These are phyloP conservation scores for Polydrusus cervinus DNA, from an alignment of 2,888 invertebrate genomes.

Conservation along the genomic window DNA sequence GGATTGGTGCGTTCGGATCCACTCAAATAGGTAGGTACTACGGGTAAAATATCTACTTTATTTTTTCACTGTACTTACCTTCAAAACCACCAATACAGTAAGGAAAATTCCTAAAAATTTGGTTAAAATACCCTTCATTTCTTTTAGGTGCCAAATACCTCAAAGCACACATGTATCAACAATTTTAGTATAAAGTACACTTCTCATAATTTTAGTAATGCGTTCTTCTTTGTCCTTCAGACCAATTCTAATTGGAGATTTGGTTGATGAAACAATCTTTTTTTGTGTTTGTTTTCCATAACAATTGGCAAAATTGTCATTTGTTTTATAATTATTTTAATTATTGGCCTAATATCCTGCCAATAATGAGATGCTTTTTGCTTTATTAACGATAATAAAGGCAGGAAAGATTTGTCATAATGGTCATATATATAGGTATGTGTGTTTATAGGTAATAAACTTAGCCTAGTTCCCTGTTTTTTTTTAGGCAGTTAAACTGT, in stretches of 20 bases:
- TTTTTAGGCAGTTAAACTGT: background rate
- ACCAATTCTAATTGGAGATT: constrained; percentile 13
- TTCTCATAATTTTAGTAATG: constrained; percentile 13
- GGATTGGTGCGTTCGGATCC: too few species aligned
- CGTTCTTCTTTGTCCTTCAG: constrained; percentile 26
- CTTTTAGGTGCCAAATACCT: background rate
- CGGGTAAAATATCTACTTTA: too few species aligned
- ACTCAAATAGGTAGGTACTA: too few species aligned
- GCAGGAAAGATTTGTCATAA: too few species aligned
- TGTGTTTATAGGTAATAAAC: too few species aligned
- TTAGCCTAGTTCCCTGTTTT: background rate
- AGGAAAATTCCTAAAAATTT: background rate
- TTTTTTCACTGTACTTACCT: background rate
- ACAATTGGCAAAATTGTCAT: constrained; percentile 20
- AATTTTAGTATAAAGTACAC: background rate
- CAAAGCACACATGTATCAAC: background rate
- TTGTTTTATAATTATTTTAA: constrained; percentile 23
- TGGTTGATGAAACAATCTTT: constrained; percentile 5
- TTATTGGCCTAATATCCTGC: constrained; percentile 30
- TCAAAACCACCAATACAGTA: background rate
- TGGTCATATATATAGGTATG: too few species aligned
- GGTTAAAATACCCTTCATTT: background rate
- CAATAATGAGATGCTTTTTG: constrained; percentile 21
- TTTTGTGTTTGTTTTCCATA: constrained; percentile 24
- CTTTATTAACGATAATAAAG: background rate